Base-by-base conservation (phyloP, 2,888 invertebrate species). In the Eutolmus rufibarbis region DNA sequence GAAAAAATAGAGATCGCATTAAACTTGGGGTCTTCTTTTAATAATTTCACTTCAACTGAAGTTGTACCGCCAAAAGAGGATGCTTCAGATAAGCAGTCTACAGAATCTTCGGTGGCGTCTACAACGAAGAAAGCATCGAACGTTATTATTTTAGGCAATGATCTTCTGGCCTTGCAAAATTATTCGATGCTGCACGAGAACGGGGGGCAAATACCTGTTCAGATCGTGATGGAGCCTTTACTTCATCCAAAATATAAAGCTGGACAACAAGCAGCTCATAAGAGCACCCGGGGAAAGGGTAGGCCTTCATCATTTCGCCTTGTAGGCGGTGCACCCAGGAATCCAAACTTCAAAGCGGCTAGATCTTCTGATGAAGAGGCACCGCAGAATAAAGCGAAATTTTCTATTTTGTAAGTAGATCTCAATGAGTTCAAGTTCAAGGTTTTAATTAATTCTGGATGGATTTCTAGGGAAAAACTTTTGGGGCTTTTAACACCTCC, bases 141-240 rank as follows among this genome's bases (percentile, higher is more conserved):
- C 40, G 74, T 84, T 34, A 57, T 85, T 40, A 85, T 85, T 46
- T 56, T 77, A 86, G 40, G 19, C 28, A 66, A 19, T 28, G 66
- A 66, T 23, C 23, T 28, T 66, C 8, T 66, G 28, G 2, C 23
- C 9, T 12, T 66, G 12, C 66, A n/a, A 28, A 66, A 66, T 66
- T 19, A 19, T 23, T 66, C 66, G 5, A 19, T 66, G 66, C 28
- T 46, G 14, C 46, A 74, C 16, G 86, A 86, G 43, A 78, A 31
- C 40, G 78, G 77, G 2, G 86, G 56, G 14, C n/a, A 77, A 43
- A 66, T 84, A 37, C 76, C 76, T 16, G 77, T 84, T 12, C 82
- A 82, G 1, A 74, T 82, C 37, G 74, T 87, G 5, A 84, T 87
- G 84, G 87, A 87, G 66, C 87, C 87, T 77, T 46, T 87, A 16